Base-by-base conservation (phyloP, 2,888 invertebrate species). In the Drosophila pegasa region DNA sequence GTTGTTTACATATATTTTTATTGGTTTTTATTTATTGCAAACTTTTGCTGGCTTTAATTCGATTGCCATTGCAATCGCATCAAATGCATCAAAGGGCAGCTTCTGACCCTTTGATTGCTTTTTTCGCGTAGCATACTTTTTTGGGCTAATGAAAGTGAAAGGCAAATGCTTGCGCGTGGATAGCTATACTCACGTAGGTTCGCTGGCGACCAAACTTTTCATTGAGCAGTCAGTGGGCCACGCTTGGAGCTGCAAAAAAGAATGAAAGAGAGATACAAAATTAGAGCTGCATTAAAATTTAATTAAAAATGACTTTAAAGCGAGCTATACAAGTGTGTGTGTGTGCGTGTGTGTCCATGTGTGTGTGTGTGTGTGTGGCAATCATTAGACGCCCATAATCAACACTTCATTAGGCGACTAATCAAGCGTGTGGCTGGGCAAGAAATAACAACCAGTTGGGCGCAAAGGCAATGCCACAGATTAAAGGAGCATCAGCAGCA, bases 331-430 rank as follows among this genome's bases (percentile, higher is more conserved):
- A 43, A 51, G 51, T 72, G 60, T 7, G 43, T 43, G 29, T 14
- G 29, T 10, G 6, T 37, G 22, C 60, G 29, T 41, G 9, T 20
- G 29, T 43, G 41, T 41, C 47, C 64, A 47, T 55, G 40, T 40
- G 38, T 51, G 45, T 66, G 22, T 51, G 50, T 18, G 31, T 43
- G 38, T 35, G 43, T 51, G 54, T 43, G 43, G 69, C 64, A 81
- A 84, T 74, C 79, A 82, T 80, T 89, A 80, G 75, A 75, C 65
- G 75, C 63, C 72, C 87, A 85, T 79, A 79, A 78, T 71, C 75
- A 77, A 87, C 90, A 91, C 83, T 84, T 90, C 90, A 91, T 90
- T 90, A 88, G 87, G 91, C 78, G 89, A 81, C 89, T 90, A 90
- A 90, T 90, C 91, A 90, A 83, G 85, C 87, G 89, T 87, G 71